Conservation (phyloP, 2,113 vertebrate species). For the Pipa parva region DNA sequence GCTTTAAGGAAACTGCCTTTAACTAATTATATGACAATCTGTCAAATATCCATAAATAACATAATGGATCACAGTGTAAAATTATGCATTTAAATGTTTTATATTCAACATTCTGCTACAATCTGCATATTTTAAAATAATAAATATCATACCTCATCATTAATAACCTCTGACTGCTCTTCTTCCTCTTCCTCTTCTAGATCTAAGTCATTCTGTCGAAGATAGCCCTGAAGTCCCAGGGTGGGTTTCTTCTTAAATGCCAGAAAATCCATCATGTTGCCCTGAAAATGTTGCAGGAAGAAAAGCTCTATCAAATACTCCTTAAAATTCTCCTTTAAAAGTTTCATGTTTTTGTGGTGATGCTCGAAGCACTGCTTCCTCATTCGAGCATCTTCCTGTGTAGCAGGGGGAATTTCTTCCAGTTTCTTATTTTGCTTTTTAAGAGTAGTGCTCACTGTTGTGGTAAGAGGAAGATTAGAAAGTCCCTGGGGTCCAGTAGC, state of each 20-base stretch:
- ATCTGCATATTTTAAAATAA: too few species aligned
- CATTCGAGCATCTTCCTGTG: conserved; percentile 84
- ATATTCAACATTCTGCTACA: too few species aligned
- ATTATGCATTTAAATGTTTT: too few species aligned
- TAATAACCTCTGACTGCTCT: conserved; percentile 95
- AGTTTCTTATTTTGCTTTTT: conserved; percentile 83
- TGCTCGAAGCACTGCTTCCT: conserved; percentile 91
- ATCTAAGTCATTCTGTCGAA: conserved; percentile 92
- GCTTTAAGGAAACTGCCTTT: too few species aligned
- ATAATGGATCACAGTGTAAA: too few species aligned
- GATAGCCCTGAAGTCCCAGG: conserved; percentile 85
- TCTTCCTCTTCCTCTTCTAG: conserved; percentile 94
- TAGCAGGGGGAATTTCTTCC: conserved; percentile 89
- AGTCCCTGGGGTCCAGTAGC: conserved; percentile 71
- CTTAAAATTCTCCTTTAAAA: conserved; percentile 83
- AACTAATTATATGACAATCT: too few species aligned
- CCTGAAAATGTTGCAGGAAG: conserved; percentile 94
- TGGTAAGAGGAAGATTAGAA: conserved; percentile 68
- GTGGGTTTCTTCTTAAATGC: conserved; percentile 95
- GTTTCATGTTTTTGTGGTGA: conserved; percentile 85
- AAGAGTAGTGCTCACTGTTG: conserved; percentile 58
- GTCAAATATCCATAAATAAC: too few species aligned
- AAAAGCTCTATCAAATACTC: conserved; percentile 92
- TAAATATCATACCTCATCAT: conserved; percentile 83
- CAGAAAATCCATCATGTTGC: conserved; percentile 98